Conservation (phyloP, 1,140 invertebrate species). For the Ridgeia piscesae region DNA sequence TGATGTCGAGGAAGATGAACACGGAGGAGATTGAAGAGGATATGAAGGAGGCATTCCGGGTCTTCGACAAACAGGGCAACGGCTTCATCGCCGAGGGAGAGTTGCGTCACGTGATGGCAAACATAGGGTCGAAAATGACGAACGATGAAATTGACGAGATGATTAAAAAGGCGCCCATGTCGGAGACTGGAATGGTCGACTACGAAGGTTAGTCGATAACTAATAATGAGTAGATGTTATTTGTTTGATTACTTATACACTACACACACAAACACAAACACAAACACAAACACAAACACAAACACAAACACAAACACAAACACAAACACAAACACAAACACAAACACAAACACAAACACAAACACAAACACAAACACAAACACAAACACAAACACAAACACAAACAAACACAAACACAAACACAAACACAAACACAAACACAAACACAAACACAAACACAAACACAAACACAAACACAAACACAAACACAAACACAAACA, state of each 20-base stretch:
- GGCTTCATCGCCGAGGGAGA: slow-evolving; percentile 63
- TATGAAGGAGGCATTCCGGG: slow-evolving; percentile 85
- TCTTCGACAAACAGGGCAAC: slow-evolving; percentile 96
- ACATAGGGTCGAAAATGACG: slow-evolving; percentile 74
- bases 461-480: no score
- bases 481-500: no score
- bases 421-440: no score
- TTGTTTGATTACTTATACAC: not conserved
- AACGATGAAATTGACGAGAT: slow-evolving; percentile 88
- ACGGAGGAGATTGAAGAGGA: slow-evolving; percentile 54
- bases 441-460: no score
- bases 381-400: no score
- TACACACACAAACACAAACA: no score
- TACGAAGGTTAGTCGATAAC: slow-evolving; percentile 46
- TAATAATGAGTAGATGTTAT: not conserved
- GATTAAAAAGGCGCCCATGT: slow-evolving; percentile 87
- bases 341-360: no score
- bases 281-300: no score
- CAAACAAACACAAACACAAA: no score
- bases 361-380: no score
- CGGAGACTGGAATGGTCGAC: slow-evolving; percentile 68
- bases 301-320: no score
- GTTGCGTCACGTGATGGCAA: slow-evolving; percentile 66
- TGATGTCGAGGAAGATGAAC: slow-evolving; percentile 22
- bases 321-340: no score